A percentile compares a stretch with the other conserved stretches of the same genome.
Conservation (phyloP, 2,113 vertebrate species). For the Myotis brandtii region DNA sequence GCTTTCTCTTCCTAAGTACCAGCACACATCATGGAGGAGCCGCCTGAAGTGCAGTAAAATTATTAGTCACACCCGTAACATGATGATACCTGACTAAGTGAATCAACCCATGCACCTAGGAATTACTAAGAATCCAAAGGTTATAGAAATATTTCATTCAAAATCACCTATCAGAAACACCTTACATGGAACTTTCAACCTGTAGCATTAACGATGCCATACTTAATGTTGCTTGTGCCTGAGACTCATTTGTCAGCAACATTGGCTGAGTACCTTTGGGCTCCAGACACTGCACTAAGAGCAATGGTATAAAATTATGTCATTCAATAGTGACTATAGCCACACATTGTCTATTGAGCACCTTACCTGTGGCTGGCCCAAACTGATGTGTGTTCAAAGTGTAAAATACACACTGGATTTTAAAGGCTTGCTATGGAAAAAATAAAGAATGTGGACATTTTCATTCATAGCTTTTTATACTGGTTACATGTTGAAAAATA, state of each 20-base stretch:
- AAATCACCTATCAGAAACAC: not conserved
- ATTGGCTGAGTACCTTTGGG: not conserved
- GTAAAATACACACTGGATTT: not conserved
- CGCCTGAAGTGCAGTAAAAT: not conserved
- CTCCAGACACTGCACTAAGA: not conserved
- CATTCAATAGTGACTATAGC: not conserved
- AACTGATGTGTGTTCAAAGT: not conserved
- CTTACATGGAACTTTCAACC: not conserved
- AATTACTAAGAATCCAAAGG: not conserved
- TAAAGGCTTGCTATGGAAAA: not conserved
- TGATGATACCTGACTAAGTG: not conserved
- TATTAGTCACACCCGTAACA: not conserved
- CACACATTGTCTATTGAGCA: not conserved
- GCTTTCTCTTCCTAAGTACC: not conserved
- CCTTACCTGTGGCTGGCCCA: not conserved
- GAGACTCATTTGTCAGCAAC: not conserved
- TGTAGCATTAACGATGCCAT: not conserved
- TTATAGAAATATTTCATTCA: not conserved
- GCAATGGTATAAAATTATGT: not conserved
- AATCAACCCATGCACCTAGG: not conserved
- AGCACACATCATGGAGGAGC: not conserved
- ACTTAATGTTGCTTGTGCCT: not conserved
- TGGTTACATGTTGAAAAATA: not conserved
- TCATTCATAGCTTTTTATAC: not conserved
- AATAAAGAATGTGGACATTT: not conserved